Base-by-base conservation (phyloP, 2,797 vertebrate species). In the Melanogrammus aeglefinus region DNA sequence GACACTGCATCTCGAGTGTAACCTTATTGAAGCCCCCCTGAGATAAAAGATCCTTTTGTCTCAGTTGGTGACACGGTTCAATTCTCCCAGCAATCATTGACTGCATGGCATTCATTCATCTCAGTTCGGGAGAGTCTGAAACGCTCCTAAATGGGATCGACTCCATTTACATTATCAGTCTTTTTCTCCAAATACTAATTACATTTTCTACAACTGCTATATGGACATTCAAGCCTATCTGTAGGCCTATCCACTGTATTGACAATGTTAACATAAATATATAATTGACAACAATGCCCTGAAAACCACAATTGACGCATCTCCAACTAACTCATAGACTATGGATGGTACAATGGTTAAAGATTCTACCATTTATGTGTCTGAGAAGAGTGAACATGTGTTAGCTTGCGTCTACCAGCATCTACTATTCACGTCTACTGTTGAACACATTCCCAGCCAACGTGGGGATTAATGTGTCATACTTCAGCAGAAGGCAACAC, bases 41-140 rank as follows among this genome's bases (percentile, higher is more conserved):
- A 84, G 84, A 82, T 74, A 74, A 86, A 83, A 86, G 31, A 75
- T 72, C 72, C 77, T 79, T 79, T 81, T 83, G 75, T 72, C 35
- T 71, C 72, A 81, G 82, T 78, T 76, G 82, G 78, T 76, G 71
- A 73, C 79, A 57, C 70, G 70, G 29, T 72, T 31, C 16, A 35
- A 35, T 27, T 33, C 29, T 33, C 69, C 8, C 69, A 31, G 63
- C 75, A 73, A 76, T 75, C 44, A 47, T 80, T 83, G 14, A 1
- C 73, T 83, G 72, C 69, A 80, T 81, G 81, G 84, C 75, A 77
- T 72, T 31, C 31, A 16, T 72, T 72, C 29, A n/a, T 33, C 29
- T 81, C 41, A 33, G 36, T 57, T 79, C 81, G 81, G 36, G 47
- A 69, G 77, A 76, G 75, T 74, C 76, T 35, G 76, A 85, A 88